Evolutionary conservation across 30 jellyfish, hydroid and myxozoan genomes (phyloP).

Genomic region (Cassiopea xamachana): DNA sequence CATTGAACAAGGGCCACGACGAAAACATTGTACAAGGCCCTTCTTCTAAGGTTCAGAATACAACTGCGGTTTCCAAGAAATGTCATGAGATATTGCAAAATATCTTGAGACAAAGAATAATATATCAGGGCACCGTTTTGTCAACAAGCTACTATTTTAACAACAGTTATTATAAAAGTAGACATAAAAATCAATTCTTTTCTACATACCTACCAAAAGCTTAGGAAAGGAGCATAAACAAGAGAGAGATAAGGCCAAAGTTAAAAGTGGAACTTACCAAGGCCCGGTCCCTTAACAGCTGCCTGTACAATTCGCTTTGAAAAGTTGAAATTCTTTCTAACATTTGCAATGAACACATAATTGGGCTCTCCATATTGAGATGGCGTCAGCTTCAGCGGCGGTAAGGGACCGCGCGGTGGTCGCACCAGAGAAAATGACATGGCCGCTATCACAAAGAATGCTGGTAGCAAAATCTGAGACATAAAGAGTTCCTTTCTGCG

Average conservation of each 20-base stretch:
- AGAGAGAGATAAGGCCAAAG: background rate
- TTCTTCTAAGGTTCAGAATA: too few relatives aligned
- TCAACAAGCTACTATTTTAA: too few relatives aligned
- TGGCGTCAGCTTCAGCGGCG: constrained; percentile 84
- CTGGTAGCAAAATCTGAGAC: constrained; percentile 94
- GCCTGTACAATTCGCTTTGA: constrained; percentile 55
- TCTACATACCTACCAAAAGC: too few relatives aligned
- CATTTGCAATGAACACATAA: constrained; percentile 73
- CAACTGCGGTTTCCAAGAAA: too few relatives aligned
- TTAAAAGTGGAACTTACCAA: constrained; percentile 51
- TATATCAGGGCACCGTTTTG: too few relatives aligned
- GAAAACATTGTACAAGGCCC: too few relatives aligned
- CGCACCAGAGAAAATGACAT: constrained; percentile 91
- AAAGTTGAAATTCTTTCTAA: constrained; percentile 29
- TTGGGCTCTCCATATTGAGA: constrained; percentile 79
- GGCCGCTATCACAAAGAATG: constrained; percentile 87
- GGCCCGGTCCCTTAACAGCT: constrained; percentile 74
- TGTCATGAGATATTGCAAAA: too few relatives aligned
- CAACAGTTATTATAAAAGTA: too few relatives aligned
- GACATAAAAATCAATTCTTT: too few relatives aligned
- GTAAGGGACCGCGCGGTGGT: constrained; percentile 85
- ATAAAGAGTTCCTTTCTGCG: constrained; percentile 85
- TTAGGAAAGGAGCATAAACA: too few relatives aligned
- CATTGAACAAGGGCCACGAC: too few relatives aligned
- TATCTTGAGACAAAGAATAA: too few relatives aligned